A percentile compares a stretch with the other conserved stretches of the same genome.
phyloP scores from a whole-genome alignment of 2,888 invertebrate species.

The Melanargia galathea region DNA sequence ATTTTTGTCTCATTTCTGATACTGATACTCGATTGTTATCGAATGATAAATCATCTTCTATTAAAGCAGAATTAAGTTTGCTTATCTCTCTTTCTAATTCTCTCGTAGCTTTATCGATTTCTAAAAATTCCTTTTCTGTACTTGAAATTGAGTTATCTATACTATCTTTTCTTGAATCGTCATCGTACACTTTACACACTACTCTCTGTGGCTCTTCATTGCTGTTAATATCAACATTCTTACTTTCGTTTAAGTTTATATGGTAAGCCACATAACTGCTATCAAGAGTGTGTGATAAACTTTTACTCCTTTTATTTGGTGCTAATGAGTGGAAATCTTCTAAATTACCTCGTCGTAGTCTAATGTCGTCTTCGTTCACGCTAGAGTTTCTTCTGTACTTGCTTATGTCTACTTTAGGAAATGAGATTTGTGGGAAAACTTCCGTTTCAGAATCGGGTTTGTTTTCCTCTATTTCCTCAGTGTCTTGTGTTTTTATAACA shows the following conservation, averaged over 20 bases:
- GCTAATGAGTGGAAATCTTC: slow-evolving; percentile 69
- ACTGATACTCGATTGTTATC: slow-evolving; percentile 63
- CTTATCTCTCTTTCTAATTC: slow-evolving; percentile 75
- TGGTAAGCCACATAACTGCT: slow-evolving; percentile 63
- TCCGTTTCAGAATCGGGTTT: slow-evolving; percentile 60
- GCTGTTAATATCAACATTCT: slow-evolving; percentile 58
- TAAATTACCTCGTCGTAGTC: slow-evolving; percentile 69
- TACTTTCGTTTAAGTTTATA: slow-evolving; percentile 67
- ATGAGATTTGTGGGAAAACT: slow-evolving; percentile 58
- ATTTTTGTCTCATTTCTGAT: slow-evolving; percentile 77
- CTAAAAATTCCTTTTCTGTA: slow-evolving; percentile 75
- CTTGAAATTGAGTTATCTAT: slow-evolving; percentile 70
- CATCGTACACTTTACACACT: slow-evolving; percentile 70
- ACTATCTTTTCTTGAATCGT: slow-evolving; percentile 64
- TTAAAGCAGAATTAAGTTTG: slow-evolving; percentile 73
- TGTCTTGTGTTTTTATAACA: background rate
- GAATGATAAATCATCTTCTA: slow-evolving; percentile 65
- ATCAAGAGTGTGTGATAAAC: slow-evolving; percentile 65
- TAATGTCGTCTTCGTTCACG: slow-evolving; percentile 73
- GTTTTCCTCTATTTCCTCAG: slow-evolving; percentile 34
- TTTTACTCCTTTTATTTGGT: slow-evolving; percentile 70
- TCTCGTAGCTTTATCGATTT: slow-evolving; percentile 73
- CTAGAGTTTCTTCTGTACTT: slow-evolving; percentile 76
- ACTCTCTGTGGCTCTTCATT: slow-evolving; percentile 70
- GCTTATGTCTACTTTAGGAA: slow-evolving; percentile 69